phyloP scores from a whole-genome alignment of 2,797 vertebrate species.

The Philypnodon macrostomus region DNA sequence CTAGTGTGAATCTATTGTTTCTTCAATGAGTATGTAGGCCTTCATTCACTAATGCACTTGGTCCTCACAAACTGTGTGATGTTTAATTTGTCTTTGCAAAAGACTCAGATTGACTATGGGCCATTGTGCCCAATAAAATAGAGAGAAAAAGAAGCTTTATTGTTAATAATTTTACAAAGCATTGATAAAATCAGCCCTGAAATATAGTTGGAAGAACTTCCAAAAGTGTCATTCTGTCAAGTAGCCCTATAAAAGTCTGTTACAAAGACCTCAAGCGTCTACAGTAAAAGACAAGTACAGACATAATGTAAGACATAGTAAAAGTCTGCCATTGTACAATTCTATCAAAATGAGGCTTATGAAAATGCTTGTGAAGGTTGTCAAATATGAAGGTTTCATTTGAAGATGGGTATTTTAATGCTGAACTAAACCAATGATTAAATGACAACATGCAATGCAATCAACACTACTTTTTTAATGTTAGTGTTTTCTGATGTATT shows the following conservation, averaged over 20 bases:
- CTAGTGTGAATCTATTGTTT: too few species aligned
- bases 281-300: slow-evolving; percentile 50
- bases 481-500: slow-evolving; percentile 34
- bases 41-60: too few species aligned
- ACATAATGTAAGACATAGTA: too few species aligned
- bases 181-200: slow-evolving; percentile 69
- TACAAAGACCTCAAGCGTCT: slow-evolving; percentile 69
- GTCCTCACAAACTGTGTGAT: too few species aligned
- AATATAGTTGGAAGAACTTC: slow-evolving; percentile 57
- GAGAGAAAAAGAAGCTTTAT: slow-evolving; percentile 59
- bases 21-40: too few species aligned
- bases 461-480: slow-evolving; percentile 38
- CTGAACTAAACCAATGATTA: slow-evolving; percentile 12
- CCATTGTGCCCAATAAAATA: slow-evolving; percentile 47
- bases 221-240: slow-evolving; percentile 52
- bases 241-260: slow-evolving; percentile 63
- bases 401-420: slow-evolving; percentile 14
- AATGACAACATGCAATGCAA: slow-evolving; percentile 51
- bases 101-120: slow-evolving; percentile 31
- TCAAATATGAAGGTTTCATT: slow-evolving; percentile 26
- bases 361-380: slow-evolving; percentile 25
- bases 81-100: slow-evolving; percentile 16
- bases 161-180: slow-evolving; percentile 67
- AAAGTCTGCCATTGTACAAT: slow-evolving; percentile 33
- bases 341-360: too few species aligned